Conservation (phyloP, 2,113 vertebrate genomes). For the Chunga burmeisteri region DNA sequence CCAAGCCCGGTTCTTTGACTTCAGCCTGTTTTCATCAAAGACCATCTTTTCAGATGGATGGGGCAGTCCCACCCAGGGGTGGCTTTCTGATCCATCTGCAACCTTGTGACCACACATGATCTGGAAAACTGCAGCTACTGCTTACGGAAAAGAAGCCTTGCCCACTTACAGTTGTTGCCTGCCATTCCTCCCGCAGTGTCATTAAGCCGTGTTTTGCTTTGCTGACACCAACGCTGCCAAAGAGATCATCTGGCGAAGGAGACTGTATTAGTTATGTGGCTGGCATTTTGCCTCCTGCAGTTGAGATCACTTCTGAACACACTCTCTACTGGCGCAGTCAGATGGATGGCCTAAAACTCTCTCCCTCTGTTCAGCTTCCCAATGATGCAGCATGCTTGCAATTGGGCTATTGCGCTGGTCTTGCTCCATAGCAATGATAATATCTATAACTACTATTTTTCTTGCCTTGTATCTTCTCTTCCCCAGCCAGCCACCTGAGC, state of each 20-base stretch:
- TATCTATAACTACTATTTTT: slow-evolving; percentile 18
- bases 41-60: not conserved
- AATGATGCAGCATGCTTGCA: not conserved
- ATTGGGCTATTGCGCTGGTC: not conserved
- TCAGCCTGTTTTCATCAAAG: not conserved
- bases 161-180: not conserved
- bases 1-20: not conserved
- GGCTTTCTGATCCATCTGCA: not conserved
- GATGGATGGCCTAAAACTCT: not conserved
- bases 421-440: not conserved
- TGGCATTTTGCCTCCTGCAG: slow-evolving; percentile 46
- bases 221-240: not conserved
- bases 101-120: not conserved
- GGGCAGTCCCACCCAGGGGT: not conserved
- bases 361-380: not conserved
- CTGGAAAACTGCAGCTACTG: not conserved
- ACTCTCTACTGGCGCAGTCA: not conserved
- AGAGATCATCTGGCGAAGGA: slow-evolving; percentile 8
- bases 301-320: slow-evolving; percentile 26
- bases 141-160: not conserved
- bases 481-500: not conserved
- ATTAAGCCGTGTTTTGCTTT: not conserved
- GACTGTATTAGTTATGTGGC: not conserved
- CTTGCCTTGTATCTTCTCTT: not conserved
- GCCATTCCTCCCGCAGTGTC: slow-evolving; percentile 11